Evolutionary conservation across 2,888 invertebrate genomes (phyloP), one percentile per base, ranked within the genome.

Genomic region (Alloscopus bannaensis): DNA sequence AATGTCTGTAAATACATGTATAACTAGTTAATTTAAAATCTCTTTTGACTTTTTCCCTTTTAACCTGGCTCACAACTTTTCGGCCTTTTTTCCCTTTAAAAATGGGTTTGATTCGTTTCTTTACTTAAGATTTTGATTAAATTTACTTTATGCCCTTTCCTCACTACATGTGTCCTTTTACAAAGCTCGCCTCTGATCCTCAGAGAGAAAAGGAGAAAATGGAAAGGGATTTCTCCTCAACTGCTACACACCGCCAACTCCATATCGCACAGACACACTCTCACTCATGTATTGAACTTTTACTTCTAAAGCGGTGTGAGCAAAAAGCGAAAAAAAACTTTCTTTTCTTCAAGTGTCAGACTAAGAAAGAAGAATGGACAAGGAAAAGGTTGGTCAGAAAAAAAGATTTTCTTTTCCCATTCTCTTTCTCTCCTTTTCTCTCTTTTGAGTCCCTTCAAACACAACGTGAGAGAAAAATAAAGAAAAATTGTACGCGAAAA

Each of bases 261-360:
- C 42, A 16, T 8, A 3, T 1, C 42, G 18, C 2, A 42, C 42
- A 42, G n/a, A 42, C 42, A 42, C 2, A 8, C 36, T 8, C 36
- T 36, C 42, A n/a, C n/a, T 8, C 2, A 3, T 42, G 18, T 16
- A 16, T 8, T n/a, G 8, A 42, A 42, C 42, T 16, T 2, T 16
- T 55, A 13, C 26, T 55, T 55, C 3, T 31, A 57, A 24, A 29
- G n/a, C 29, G 57, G 13, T 3, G n/a, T n/a, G 57, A 57, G 31
- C 57, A 29, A 31, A n/a, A 1, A 59, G 22, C 16, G 28, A 3
- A 55, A 29, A 65, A 16, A 22, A 42, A 42, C 59, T 70, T 70
- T 59, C 18, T 29, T 70, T 70, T 59, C 18, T 29, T 70, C 28
- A 59, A 57, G 69, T 70, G 69, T 70, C 69, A 70, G 59, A 70